Conservation (phyloP, 2,888 invertebrate genomes). For the Athalia cordata region DNA sequence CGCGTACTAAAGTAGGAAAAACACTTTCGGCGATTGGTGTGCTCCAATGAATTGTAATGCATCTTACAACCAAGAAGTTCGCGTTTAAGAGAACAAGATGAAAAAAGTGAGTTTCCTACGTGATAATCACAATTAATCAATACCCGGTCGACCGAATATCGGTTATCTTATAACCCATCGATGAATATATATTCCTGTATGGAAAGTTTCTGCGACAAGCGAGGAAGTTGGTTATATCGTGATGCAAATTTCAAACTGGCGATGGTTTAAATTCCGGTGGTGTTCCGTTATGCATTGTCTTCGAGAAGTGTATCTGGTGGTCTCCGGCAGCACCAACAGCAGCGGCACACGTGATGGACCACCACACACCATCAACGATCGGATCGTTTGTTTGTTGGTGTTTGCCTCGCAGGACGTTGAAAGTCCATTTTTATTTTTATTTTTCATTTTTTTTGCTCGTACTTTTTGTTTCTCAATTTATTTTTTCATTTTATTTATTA, state of each 20-base stretch:
- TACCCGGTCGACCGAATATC: neutral
- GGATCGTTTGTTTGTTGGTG: neutral
- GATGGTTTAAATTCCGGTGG: slow-evolving; percentile 29
- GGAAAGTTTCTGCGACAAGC: slow-evolving; percentile 34
- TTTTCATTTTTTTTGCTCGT: neutral
- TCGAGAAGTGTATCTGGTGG: neutral
- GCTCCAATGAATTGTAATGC: neutral
- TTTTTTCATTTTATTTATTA: too few relatives aligned
- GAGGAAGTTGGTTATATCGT: neutral
- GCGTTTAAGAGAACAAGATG: too few relatives aligned
- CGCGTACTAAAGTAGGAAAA: neutral
- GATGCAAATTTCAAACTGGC: slow-evolving; percentile 32
- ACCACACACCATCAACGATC: neutral
- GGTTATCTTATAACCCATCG: neutral
- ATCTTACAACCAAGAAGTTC: too few relatives aligned
- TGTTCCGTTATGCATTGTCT: slow-evolving; percentile 45
- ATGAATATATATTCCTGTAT: neutral
- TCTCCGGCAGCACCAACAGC: neutral
- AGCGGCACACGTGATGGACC: slow-evolving; percentile 1
- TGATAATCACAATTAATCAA: too few relatives aligned
- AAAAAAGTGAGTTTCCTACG: too few relatives aligned
- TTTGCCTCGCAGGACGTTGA: neutral
- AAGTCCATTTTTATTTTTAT: neutral
- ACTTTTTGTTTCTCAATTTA: neutral
- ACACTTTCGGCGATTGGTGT: neutral